Evolutionary conservation across 2,888 invertebrate genomes (phyloP).

Genomic region (Fragum fragum): DNA sequence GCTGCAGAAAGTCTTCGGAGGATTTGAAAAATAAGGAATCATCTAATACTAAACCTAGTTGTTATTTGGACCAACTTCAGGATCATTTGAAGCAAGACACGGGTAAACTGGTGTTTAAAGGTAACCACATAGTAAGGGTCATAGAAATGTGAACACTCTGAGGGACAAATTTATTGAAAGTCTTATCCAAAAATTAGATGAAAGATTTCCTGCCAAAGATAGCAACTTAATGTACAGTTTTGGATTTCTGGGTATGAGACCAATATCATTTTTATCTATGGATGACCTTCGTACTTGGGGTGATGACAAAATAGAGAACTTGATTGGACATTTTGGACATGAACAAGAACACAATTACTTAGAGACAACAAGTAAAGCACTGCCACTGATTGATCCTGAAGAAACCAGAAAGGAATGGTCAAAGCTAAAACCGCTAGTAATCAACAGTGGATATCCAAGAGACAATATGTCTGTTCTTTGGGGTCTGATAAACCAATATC

Average conservation of each 20-base stretch:
- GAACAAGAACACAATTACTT: neutral
- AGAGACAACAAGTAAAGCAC: constrained; percentile 10
- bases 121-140: constrained; percentile 32
- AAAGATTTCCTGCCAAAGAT: constrained; percentile 34
- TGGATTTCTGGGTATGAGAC: constrained; percentile 30
- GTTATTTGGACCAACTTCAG: neutral
- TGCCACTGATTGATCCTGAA: neutral
- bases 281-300: constrained; percentile 28
- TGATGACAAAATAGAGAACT: constrained; percentile 34
- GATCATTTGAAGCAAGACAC: neutral
- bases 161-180: constrained; percentile 29
- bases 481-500: constrained; percentile 15
- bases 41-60: neutral
- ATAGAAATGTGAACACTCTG: constrained; percentile 32
- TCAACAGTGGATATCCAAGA: constrained; percentile 24
- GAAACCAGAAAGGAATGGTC: constrained; percentile 35
- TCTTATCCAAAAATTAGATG: constrained; percentile 26
- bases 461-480: neutral
- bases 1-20: neutral
- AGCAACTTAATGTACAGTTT: constrained; percentile 36
- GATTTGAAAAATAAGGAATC: constrained; percentile 6
- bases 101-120: constrained; percentile 32
- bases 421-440: constrained; percentile 23
- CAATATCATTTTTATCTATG: constrained; percentile 16
- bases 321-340: constrained; percentile 25